These are phyloP conservation scores for Panthera tigris DNA, from an alignment of 2,113 vertebrate species.

Conservation along the genomic window DNA sequence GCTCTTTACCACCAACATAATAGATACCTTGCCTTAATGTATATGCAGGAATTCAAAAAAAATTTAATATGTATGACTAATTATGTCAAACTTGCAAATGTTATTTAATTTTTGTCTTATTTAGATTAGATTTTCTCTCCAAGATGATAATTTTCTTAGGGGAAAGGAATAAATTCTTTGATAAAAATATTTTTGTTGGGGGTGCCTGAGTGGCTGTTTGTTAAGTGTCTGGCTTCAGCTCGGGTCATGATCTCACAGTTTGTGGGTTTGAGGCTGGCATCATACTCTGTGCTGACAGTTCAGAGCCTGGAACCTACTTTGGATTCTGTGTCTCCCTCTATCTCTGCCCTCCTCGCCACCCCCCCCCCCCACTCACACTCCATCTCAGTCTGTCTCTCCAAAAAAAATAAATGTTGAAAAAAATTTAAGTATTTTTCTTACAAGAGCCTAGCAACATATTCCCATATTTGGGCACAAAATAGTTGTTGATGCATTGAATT, in stretches of 20 bases:
- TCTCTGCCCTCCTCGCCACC: too few relatives aligned
- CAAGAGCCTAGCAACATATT: neutral
- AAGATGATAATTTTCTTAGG: neutral
- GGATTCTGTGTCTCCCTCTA: too few relatives aligned
- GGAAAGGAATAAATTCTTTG: neutral
- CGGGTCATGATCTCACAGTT: too few relatives aligned
- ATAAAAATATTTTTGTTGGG: neutral
- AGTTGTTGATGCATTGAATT: neutral
- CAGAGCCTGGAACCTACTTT: too few relatives aligned
- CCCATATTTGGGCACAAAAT: neutral
- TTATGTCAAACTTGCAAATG: neutral
- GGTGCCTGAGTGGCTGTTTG: too few relatives aligned
- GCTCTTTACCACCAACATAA: neutral
- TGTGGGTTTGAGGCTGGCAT: too few relatives aligned
- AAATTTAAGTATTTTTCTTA: neutral
- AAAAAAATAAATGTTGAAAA: too few relatives aligned
- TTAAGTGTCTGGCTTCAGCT: too few relatives aligned
- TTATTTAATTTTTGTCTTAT: neutral
- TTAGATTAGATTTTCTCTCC: neutral
- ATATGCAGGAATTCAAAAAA: neutral
- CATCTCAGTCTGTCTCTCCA: too few relatives aligned
- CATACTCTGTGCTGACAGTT: too few relatives aligned
- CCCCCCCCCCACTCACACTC: too few relatives aligned
- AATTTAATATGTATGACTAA: neutral
- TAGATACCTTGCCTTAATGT: neutral